These are phyloP conservation scores for Ichneumon xanthorius DNA, from an alignment of 2,888 invertebrate genomes.

Conservation along the genomic window DNA sequence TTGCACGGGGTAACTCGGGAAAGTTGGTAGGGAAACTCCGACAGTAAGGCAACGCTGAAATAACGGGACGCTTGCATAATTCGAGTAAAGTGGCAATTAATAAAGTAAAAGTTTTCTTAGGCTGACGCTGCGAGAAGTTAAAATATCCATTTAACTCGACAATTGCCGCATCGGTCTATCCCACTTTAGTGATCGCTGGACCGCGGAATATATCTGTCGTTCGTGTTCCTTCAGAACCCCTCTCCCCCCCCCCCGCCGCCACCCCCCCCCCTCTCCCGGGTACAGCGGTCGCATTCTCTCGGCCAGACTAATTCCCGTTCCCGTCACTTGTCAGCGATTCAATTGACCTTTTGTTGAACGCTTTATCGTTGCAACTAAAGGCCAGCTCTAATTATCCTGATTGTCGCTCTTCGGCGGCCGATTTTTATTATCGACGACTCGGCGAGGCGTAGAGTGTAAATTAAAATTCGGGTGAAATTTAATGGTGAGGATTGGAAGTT, in stretches of 20 bases:
- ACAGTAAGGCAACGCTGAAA: conserved; percentile 55
- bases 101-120: conserved; percentile 68
- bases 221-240: not conserved
- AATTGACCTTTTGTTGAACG: conserved; percentile 8
- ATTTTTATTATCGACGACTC: too few relatives aligned
- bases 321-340: conserved; percentile 17
- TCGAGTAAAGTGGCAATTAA: conserved; percentile 69
- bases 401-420: conserved; percentile 1
- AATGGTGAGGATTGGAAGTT: too few relatives aligned
- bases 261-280: not conserved
- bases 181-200: conserved; percentile 54
- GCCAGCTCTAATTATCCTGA: conserved; percentile 19
- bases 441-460: too few relatives aligned
- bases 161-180: conserved; percentile 67
- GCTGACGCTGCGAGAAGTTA: conserved; percentile 68
- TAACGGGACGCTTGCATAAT: conserved; percentile 68
- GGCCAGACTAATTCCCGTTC: not conserved
- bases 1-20: conserved; percentile 63
- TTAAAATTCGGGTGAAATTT: too few relatives aligned
- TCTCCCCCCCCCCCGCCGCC: not conserved
- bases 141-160: conserved; percentile 70
- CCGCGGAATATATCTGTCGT: conserved; percentile 35
- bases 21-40: conserved; percentile 37
- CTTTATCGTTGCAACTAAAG: conserved; percentile 1
- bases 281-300: not conserved